These are phyloP conservation scores for Cheilosia urbana DNA, from an alignment of 2,888 invertebrate species.

Conservation along the genomic window DNA sequence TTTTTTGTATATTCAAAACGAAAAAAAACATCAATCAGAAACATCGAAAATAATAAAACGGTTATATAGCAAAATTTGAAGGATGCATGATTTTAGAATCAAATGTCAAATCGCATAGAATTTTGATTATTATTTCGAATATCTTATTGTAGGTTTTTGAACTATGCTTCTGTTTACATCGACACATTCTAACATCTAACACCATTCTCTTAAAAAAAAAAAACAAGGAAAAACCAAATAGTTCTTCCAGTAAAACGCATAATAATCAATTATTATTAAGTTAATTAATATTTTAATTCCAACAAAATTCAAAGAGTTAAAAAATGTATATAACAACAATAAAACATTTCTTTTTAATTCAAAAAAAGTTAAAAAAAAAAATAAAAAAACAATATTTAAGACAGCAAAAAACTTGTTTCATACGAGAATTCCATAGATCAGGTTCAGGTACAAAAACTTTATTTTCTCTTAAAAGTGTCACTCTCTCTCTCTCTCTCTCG, in stretches of 20 bases:
- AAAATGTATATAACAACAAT: conserved; percentile 59
- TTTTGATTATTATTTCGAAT: conserved; percentile 3
- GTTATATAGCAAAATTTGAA: conserved; percentile 61
- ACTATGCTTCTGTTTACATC: conserved; percentile 52
- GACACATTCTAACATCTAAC: conserved; percentile 62
- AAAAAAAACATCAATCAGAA: conserved; percentile 75
- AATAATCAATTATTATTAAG: conserved; percentile 46
- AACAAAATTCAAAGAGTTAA: conserved; percentile 53
- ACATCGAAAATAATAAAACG: conserved; percentile 69
- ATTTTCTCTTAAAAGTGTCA: conserved; percentile 5
- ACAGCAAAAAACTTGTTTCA: conserved; percentile 70
- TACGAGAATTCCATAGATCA: conserved; percentile 67
- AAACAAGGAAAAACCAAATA: conserved; percentile 6
- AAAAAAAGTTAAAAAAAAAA: conserved; percentile 20
- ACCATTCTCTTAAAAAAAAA: conserved; percentile 31
- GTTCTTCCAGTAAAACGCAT: conserved; percentile 61
- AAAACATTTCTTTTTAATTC: conserved; percentile 34
- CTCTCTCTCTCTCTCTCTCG: conserved; percentile 1
- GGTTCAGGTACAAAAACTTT: conserved; percentile 71
- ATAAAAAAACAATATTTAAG: conserved; percentile 53
- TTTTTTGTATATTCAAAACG: conserved; percentile 58
- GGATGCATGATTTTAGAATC: conserved; percentile 68
- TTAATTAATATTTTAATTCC: conserved; percentile 54
- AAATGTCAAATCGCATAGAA: conserved; percentile 54
- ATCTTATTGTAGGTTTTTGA: background rate